These are phyloP conservation scores for Platypus cylindrus DNA, from an alignment of 2,888 invertebrate genomes.

Conservation along the genomic window DNA sequence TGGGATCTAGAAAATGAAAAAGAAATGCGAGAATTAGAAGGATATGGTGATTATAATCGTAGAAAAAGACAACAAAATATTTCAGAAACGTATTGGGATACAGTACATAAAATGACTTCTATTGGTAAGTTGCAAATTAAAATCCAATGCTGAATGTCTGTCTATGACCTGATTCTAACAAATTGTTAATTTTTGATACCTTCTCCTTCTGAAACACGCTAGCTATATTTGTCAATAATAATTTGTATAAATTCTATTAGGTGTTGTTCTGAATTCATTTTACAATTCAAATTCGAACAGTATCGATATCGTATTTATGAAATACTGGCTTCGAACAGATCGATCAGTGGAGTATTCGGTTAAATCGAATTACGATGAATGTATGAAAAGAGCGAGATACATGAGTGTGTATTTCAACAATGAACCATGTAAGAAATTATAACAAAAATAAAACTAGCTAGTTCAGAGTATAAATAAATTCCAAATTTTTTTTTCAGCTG, in stretches of 20 bases:
- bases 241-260: conserved; percentile 3
- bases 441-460: too few species aligned
- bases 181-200: neutral
- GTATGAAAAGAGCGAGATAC: too few species aligned
- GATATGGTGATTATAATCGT: conserved; percentile 26
- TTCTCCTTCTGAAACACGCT: too few species aligned
- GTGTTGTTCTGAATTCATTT: conserved; percentile 10
- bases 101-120: conserved; percentile 29
- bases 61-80: conserved; percentile 24
- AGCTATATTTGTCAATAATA: neutral
- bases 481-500: too few species aligned
- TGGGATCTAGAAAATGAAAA: conserved; percentile 47
- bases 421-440: too few species aligned
- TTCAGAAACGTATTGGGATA: conserved; percentile 13
- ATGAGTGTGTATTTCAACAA: too few species aligned
- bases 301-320: conserved; percentile 56
- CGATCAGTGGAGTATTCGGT: conserved; percentile 36
- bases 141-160: neutral
- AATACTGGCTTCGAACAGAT: conserved; percentile 58
- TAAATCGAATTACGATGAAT: conserved; percentile 50
- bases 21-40: conserved; percentile 37
- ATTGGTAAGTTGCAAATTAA: conserved; percentile 26
- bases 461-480: too few species aligned
- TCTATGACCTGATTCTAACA: too few species aligned
- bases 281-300: conserved; percentile 28